Percentiles rank a stretch among this genome's conserved stretches.
These are phyloP conservation scores for Pardalotus punctatus DNA, from an alignment of 2,113 vertebrate genomes.

Conservation along the genomic window DNA sequence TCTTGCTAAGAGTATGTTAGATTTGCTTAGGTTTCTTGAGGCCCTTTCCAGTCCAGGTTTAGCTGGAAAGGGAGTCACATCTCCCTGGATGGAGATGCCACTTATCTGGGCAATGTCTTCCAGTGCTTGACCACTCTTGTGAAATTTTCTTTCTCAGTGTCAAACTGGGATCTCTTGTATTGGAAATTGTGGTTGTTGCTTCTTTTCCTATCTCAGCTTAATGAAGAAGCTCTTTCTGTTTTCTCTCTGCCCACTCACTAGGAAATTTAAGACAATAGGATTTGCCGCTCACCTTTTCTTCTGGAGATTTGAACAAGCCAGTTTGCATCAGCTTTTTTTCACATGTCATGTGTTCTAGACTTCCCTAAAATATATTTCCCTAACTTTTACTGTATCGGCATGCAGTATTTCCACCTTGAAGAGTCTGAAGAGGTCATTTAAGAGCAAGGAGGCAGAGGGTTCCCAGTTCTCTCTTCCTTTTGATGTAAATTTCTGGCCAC, in stretches of 20 bases:
- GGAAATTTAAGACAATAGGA: not conserved
- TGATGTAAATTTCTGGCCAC: not conserved
- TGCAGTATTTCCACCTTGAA: not conserved
- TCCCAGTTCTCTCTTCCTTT: not conserved
- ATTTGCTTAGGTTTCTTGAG: not conserved
- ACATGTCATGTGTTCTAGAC: not conserved
- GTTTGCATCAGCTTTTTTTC: not conserved
- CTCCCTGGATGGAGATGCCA: not conserved
- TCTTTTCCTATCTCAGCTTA: not conserved
- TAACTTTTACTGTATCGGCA: rapidly evolving
- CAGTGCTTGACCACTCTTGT: not conserved
- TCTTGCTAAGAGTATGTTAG: not conserved
- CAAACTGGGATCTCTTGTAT: not conserved
- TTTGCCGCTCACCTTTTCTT: not conserved
- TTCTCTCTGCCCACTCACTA: not conserved
- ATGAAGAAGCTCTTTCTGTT: not conserved
- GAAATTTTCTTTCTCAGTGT: not conserved
- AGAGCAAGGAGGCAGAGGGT: not conserved
- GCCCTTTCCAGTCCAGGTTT: not conserved
- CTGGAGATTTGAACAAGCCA: not conserved
- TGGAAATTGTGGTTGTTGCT: not conserved
- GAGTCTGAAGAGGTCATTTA: not conserved
- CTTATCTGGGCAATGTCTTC: not conserved
- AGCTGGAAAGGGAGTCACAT: not conserved
- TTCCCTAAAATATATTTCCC: not conserved